phyloP scores from a whole-genome alignment of 2,888 invertebrate genomes.

The Catocala sponsa region DNA sequence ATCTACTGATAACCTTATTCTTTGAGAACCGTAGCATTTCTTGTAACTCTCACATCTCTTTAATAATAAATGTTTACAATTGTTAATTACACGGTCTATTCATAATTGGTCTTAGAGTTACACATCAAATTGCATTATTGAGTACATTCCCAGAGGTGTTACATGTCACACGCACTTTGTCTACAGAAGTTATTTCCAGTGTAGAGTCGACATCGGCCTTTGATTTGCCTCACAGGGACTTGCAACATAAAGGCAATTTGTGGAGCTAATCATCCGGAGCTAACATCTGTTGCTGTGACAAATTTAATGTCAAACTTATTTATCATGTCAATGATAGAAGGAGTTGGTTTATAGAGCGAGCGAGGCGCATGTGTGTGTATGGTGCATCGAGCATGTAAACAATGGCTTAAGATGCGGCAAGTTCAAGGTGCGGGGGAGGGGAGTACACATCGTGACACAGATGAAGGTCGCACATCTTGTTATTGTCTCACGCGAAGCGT shows the following conservation, averaged over 20 bases:
- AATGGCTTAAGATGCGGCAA: conserved; percentile 39
- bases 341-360: background rate
- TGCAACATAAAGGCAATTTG: background rate
- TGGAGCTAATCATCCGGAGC: background rate
- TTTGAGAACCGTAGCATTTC: no score
- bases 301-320: conserved; percentile 7
- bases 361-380: no score
- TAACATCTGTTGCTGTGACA: background rate
- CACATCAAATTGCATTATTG: no score
- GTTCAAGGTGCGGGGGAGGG: conserved; percentile 37
- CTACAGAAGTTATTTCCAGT: no score
- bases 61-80: background rate
- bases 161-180: no score
- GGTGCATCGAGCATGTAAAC: conserved; percentile 14
- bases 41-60: background rate
- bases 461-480: conserved; percentile 14
- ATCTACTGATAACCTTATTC: no score
- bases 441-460: conserved; percentile 1
- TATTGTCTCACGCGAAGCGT: background rate
- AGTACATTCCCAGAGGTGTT: no score
- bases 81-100: background rate
- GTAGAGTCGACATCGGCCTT: no score
- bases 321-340: background rate
- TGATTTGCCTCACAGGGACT: background rate
- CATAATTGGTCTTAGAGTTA: no score